Percentiles rank a stretch among this genome's conserved stretches.
These are phyloP conservation scores for Herminia tarsipennalis DNA, from an alignment of 2,888 invertebrate genomes.

Conservation along the genomic window DNA sequence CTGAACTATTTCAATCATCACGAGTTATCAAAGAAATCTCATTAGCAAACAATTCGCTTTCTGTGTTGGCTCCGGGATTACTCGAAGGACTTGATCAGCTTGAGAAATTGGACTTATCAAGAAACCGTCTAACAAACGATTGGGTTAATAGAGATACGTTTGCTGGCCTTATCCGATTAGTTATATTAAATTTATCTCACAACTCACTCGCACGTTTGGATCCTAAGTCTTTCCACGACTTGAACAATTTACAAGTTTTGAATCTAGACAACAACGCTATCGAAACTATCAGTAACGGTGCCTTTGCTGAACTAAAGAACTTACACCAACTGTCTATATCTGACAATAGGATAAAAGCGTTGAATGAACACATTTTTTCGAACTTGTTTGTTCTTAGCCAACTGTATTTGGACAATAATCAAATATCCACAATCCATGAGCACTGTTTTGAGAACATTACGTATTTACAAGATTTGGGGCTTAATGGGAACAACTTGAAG, in stretches of 20 bases:
- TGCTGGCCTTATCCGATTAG: constrained; percentile 89
- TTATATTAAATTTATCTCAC: constrained; percentile 90
- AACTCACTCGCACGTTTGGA: constrained; percentile 90
- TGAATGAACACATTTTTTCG: constrained; percentile 89
- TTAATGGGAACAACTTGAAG: constrained; percentile 89
- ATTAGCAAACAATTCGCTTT: constrained; percentile 92
- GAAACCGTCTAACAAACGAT: constrained; percentile 90
- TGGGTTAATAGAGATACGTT: constrained; percentile 93
- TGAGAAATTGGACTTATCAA: constrained; percentile 89
- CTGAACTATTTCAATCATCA: constrained; percentile 91
- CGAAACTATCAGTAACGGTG: constrained; percentile 89
- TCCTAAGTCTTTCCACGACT: constrained; percentile 89
- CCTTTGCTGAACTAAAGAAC: constrained; percentile 90
- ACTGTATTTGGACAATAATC: constrained; percentile 90
- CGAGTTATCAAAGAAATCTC: constrained; percentile 89
- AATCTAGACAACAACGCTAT: constrained; percentile 91
- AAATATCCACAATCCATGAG: constrained; percentile 87
- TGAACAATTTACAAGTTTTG: constrained; percentile 90
- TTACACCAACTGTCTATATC: constrained; percentile 91
- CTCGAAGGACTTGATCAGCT: constrained; percentile 91
- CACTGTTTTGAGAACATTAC: constrained; percentile 91
- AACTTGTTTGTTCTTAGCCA: constrained; percentile 91
- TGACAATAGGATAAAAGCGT: constrained; percentile 88
- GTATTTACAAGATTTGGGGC: constrained; percentile 90
- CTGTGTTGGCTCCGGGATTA: constrained; percentile 90